Evolutionary conservation across 1,140 invertebrate genomes (phyloP), one percentile per base, ranked within the genome.

Genomic region (Parapsyche elsis): DNA sequence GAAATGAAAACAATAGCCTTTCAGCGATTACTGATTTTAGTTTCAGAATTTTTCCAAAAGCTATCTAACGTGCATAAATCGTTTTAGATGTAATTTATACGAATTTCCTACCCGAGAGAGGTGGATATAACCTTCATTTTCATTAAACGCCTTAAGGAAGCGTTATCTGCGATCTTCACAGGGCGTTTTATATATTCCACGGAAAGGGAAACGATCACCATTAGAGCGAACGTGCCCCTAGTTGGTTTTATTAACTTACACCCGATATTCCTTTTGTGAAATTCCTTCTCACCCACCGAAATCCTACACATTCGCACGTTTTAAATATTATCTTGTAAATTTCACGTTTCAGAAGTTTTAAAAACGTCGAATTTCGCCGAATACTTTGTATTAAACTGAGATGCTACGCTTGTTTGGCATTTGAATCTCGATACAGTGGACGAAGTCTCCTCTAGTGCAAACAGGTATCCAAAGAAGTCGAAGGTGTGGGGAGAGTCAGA

Each of bases 101-200:
- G 64, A 67, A 67, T 67, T 67, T 67, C 64, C 64, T 67, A 67
- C 64, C 23, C 64, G 64, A 67, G 64, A 67, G 24, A 67, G 64
- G 64, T 67, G 64, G 64, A 67, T 67, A 67, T 67, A 67, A 67
- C 64, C 64, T 67, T 67, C 64, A 67, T 67, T 67, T 67, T 67
- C 64, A 67, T 67, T 67, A 67, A 67, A 67, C 64, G 64, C 64
- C 64, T 19, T 67, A 67, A 67, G 64, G 64, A 67, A 24, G 24
- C 64, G 19, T 67, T 67, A 67, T 67, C 64, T 67, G 64, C 21
- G 64, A 67, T 67, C 64, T 67, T 67, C 64, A 67, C 64, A 24
- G 24, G 64, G 23, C 64, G 64, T 67, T 67, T 67, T 67, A 67
- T 67, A 67, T 23, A 30, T 67, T 67, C 24, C 24, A 67, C 21